phyloP scores from a whole-genome alignment of 2,797 vertebrate species.

The Anolis apletophallus region DNA sequence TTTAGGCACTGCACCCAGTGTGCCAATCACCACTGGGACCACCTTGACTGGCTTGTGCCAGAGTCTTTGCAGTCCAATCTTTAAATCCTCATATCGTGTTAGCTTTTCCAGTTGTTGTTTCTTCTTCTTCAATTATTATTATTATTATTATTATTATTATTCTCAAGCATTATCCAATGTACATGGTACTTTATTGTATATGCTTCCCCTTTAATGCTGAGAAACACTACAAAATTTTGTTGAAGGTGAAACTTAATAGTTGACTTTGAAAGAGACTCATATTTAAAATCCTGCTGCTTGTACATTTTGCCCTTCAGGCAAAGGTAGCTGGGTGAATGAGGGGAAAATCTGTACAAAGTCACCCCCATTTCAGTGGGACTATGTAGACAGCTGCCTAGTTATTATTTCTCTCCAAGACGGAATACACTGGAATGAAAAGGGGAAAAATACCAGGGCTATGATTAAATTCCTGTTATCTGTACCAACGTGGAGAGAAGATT shows the following conservation, averaged over 20 bases:
- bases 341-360: not conserved
- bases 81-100: no score
- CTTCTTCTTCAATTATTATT: no score
- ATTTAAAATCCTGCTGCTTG: not conserved
- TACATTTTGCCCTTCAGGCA: no score
- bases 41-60: no score
- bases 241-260: not conserved
- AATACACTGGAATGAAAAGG: conserved; percentile 13
- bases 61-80: no score
- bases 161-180: no score
- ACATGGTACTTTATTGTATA: no score
- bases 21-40: no score
- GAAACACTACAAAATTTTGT: not conserved
- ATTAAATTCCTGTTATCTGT: conserved; percentile 42
- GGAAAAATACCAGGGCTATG: not conserved
- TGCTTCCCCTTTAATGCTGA: not conserved
- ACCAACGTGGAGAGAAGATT: conserved; percentile 7
- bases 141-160: no score
- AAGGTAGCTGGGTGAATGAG: not conserved
- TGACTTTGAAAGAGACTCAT: not conserved
- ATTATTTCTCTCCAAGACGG: conserved; percentile 35
- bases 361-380: not conserved
- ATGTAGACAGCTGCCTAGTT: not conserved
- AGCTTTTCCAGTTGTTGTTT: no score
- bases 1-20: no score